Evolutionary conservation across 2,113 vertebrate genomes (phyloP).

Genomic region (Camelus dromedarius): DNA sequence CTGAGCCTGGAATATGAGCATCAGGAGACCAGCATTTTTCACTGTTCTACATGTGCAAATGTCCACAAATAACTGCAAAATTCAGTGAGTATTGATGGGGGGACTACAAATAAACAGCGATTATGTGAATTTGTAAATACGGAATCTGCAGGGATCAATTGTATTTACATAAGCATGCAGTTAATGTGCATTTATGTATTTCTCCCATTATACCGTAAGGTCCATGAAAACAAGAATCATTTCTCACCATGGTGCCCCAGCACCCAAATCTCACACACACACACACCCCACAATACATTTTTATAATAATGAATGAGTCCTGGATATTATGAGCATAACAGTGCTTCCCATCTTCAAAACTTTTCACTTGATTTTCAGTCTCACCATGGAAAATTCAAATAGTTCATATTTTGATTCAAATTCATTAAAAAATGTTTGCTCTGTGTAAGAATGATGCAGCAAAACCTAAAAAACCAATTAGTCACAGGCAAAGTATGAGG

Average conservation of each 20-base stretch:
- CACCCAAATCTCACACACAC: not conserved
- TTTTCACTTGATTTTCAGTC: not conserved
- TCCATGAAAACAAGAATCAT: not conserved
- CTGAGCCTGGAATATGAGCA: no score
- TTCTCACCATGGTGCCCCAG: no score
- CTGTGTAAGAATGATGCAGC: not conserved
- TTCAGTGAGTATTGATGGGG: not conserved
- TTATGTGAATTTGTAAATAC: not conserved
- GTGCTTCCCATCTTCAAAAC: not conserved
- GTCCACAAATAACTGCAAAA: not conserved
- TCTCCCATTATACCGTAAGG: not conserved
- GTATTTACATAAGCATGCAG: not conserved
- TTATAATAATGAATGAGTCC: not conserved
- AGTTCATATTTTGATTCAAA: not conserved
- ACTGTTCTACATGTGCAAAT: no score
- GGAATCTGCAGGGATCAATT: not conserved
- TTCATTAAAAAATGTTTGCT: not conserved
- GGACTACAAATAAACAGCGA: not conserved
- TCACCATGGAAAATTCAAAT: not conserved
- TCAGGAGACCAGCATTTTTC: not conserved
- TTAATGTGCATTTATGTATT: not conserved
- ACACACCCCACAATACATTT: no score
- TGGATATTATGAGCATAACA: not conserved
- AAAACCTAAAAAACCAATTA: not conserved
- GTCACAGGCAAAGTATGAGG: not conserved